A percentile compares a stretch with the other conserved stretches of the same genome.
These are phyloP conservation scores for Strix uralensis DNA, from an alignment of 2,113 vertebrate species.

Conservation along the genomic window DNA sequence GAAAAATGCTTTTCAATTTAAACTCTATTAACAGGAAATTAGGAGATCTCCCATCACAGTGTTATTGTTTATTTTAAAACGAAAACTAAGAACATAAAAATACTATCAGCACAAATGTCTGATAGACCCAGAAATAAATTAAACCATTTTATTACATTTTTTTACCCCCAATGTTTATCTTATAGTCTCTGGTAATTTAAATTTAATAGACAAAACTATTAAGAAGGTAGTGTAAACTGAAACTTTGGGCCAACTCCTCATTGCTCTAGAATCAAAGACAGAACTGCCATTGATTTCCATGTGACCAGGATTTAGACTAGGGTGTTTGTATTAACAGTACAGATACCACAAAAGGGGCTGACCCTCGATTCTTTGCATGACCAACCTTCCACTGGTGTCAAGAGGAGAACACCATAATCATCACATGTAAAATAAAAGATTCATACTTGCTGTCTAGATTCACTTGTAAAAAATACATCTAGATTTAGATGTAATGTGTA, in stretches of 20 bases:
- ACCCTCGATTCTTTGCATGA: neutral
- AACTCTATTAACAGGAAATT: conserved; percentile 64
- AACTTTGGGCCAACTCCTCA: neutral
- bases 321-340: neutral
- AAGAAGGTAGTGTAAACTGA: neutral
- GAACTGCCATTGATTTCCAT: neutral
- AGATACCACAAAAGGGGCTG: neutral
- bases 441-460: neutral
- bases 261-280: neutral
- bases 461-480: neutral
- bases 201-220: conserved; percentile 11
- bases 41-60: conserved; percentile 18
- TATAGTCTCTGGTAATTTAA: neutral
- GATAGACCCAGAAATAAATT: conserved; percentile 25
- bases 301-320: neutral
- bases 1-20: conserved; percentile 60
- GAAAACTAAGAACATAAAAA: conserved; percentile 47
- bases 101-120: conserved; percentile 9
- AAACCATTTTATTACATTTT: conserved; percentile 6
- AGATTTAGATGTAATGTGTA: neutral
- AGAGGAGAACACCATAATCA: neutral
- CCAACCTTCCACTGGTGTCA: neutral
- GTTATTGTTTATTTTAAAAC: conserved; percentile 52
- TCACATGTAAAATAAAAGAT: neutral
- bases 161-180: neutral